Conservation (phyloP, 2,113 vertebrate species). For the Stegostoma tigrinum region DNA sequence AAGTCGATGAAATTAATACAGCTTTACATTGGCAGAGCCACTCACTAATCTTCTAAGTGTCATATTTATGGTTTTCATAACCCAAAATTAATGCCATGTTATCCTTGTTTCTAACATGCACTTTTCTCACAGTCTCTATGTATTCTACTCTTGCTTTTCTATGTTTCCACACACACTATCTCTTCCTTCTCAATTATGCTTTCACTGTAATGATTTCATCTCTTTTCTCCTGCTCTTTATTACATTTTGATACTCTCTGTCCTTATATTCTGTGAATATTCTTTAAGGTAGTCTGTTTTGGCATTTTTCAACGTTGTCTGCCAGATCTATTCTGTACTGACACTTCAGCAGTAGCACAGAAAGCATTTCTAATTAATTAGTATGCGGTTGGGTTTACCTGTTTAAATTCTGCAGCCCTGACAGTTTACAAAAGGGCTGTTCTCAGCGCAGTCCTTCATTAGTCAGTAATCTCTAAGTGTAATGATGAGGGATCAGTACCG, state of each 20-base stretch:
- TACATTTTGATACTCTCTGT: background rate
- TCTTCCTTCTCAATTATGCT: background rate
- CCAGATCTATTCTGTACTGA: background rate
- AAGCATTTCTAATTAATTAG: background rate
- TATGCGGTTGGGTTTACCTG: background rate
- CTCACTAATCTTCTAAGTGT: background rate
- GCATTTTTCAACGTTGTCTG: background rate
- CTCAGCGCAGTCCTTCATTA: background rate
- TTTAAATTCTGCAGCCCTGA: background rate
- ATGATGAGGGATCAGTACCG: background rate
- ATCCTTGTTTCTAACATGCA: background rate
- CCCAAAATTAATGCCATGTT: background rate
- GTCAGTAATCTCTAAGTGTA: background rate
- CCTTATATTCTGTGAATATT: background rate
- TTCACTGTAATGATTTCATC: background rate
- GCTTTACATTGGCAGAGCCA: background rate
- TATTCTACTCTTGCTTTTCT: background rate
- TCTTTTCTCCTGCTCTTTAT: background rate
- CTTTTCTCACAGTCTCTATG: background rate
- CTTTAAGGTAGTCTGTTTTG: background rate
- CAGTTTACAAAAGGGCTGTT: background rate
- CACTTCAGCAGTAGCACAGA: background rate
- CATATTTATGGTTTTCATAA: background rate
- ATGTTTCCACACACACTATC: background rate
- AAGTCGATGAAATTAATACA: background rate